Conservation (phyloP, 92 coral and sea anemone genomes). For the Parazoanthus darwini region DNA sequence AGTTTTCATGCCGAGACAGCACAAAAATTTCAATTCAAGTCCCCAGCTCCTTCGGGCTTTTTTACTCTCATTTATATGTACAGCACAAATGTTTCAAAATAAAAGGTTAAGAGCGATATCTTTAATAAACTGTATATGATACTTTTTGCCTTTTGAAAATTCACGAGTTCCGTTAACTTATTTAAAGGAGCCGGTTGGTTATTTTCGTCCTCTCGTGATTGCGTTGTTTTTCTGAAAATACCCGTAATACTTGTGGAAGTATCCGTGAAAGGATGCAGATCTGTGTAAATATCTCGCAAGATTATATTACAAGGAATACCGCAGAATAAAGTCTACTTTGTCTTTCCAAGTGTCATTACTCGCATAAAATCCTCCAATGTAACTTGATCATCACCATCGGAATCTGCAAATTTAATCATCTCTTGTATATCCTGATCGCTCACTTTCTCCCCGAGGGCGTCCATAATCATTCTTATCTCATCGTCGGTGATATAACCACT, state of each 20-base stretch:
- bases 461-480: slow-evolving; percentile 36
- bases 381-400: slow-evolving; percentile 44
- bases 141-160: not conserved
- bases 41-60: too few relatives aligned
- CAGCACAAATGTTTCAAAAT: too few relatives aligned
- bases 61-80: too few relatives aligned
- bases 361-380: slow-evolving; percentile 44
- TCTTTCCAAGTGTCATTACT: slow-evolving; percentile 44
- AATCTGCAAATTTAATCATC: slow-evolving; percentile 47
- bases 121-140: too few relatives aligned
- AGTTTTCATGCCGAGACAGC: too few relatives aligned
- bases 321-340: slow-evolving; percentile 9
- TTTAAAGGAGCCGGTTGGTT: too few relatives aligned
- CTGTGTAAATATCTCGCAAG: not conserved
- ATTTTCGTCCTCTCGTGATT: too few relatives aligned
- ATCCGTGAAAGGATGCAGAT: not conserved
- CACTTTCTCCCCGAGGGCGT: slow-evolving; percentile 44
- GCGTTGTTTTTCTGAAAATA: not conserved
- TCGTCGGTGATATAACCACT: slow-evolving; percentile 41
- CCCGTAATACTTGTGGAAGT: not conserved
- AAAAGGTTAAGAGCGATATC: too few relatives aligned
- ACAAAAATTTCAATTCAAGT: too few relatives aligned
- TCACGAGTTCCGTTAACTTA: not conserved
- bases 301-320: not conserved
- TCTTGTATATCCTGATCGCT: slow-evolving; percentile 39